Evolutionary conservation across 2,888 invertebrate species (phyloP).

Genomic region (Lepetodrilus schrolli): DNA sequence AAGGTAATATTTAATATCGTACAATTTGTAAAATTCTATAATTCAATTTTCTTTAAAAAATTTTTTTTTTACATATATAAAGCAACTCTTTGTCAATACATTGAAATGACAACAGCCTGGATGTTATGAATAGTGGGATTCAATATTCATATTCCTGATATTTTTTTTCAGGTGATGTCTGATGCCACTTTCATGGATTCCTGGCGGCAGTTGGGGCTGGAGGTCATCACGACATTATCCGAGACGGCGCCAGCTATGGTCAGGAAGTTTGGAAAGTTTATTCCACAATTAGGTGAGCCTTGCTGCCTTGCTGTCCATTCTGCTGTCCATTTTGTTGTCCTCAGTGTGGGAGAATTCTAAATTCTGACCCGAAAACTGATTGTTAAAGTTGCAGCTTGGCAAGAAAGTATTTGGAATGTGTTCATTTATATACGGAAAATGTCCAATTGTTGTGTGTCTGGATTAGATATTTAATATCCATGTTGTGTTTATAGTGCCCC

Average conservation of each 20-base stretch:
- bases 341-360: too few species aligned
- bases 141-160: too few species aligned
- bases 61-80: too few species aligned
- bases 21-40: too few species aligned
- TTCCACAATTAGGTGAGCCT: slow-evolving; percentile 78
- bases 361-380: too few species aligned
- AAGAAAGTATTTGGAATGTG: background rate
- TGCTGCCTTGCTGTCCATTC: too few species aligned
- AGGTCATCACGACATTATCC: slow-evolving; percentile 88
- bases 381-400: background rate
- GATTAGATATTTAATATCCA: background rate
- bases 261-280: slow-evolving; percentile 86
- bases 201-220: slow-evolving; percentile 92
- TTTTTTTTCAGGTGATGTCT: slow-evolving; percentile 79
- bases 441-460: background rate
- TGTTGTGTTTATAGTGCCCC: slow-evolving; percentile 79
- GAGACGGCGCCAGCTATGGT: slow-evolving; percentile 98
- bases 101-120: too few species aligned
- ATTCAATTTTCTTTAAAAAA: too few species aligned
- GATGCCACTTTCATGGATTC: slow-evolving; percentile 76
- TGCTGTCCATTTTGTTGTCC: too few species aligned
- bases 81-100: too few species aligned
- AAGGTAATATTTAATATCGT: too few species aligned
- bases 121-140: too few species aligned
- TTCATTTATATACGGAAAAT: background rate